Conservation (phyloP, 2,113 vertebrate genomes). For the Spheniscus mendiculus region DNA sequence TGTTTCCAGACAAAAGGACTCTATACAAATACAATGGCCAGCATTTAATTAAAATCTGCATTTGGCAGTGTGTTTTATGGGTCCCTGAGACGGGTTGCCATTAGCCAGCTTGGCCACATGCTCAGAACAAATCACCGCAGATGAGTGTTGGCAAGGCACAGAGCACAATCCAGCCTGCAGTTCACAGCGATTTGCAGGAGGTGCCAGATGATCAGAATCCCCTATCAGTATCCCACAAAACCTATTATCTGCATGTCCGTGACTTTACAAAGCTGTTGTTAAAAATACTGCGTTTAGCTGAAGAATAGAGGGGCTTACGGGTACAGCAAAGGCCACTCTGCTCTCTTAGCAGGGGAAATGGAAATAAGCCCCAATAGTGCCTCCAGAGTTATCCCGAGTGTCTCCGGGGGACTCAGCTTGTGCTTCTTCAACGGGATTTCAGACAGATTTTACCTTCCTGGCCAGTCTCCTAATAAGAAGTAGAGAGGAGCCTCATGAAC, state of each 20-base stretch:
- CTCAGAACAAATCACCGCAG: background rate
- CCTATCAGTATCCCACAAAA: background rate
- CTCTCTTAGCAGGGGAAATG: background rate
- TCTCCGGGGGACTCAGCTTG: background rate
- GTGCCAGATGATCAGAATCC: background rate
- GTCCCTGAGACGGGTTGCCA: background rate
- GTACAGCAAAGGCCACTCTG: background rate
- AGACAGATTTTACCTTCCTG: background rate
- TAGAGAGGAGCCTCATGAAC: background rate
- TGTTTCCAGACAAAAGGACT: background rate
- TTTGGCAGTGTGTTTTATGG: background rate
- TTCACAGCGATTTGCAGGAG: background rate
- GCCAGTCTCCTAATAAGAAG: background rate
- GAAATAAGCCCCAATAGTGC: background rate
- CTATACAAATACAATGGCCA: background rate
- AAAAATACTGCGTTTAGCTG: background rate
- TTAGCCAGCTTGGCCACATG: background rate
- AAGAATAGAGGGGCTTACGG: accelerated
- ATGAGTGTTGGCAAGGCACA: background rate
- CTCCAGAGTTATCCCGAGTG: background rate
- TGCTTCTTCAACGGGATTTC: background rate
- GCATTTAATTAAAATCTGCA: slow-evolving; percentile 18
- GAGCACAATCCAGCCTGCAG: background rate
- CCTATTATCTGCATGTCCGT: background rate
- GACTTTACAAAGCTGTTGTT: background rate